Base-by-base conservation (phyloP, 2,888 invertebrate genomes). In the Idaea dimidiata region DNA sequence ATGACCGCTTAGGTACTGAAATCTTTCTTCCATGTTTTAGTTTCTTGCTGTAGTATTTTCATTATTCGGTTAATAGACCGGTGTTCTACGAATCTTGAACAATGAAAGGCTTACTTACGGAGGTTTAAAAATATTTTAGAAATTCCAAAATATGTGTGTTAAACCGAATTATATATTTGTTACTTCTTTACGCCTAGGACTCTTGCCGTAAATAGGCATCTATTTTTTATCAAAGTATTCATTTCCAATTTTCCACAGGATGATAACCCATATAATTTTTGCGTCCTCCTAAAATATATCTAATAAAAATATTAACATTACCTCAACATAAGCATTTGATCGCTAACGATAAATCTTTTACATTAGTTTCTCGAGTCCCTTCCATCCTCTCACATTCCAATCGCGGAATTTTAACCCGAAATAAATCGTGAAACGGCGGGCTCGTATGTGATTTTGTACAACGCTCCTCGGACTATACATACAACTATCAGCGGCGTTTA, bases 61-160 rank as follows among this genome's bases (percentile, higher is more conserved):
- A 86, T 89, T 89, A 89, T 87, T 83, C 84, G 80, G 83, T 86
- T 89, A 90, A 89, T 88, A 88, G 87, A 86, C 86, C 81, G 79
- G 79, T 84, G 82, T 85, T 83, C 81, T 77, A 78, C 79, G 77
- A 77, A 80, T 79, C 79, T 79, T 84, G 83, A 86, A 90, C 85
- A 88, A 89, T 86, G 80, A 80, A 75, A 74, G 76, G 43, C 74
- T 74, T 80, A 78, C 80, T n/a, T n/a, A 75, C 80, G 70, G 72
- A 66, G 70, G 71, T 72, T 62, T 56, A 53, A 59, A 67, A 60
- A 63, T 64, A 60, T 58, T 54, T 66, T 57, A 14, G 43, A 43
- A 6, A 14, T 43, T 43, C 43, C 8, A 10, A 10, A 43, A 14
- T 10, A n/a, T n/a, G n/a, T n/a, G n/a, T n/a, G n/a, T n/a, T n/a